Evolutionary conservation across 2,888 invertebrate genomes (phyloP).

Genomic region (Limnephilus lunatus): DNA sequence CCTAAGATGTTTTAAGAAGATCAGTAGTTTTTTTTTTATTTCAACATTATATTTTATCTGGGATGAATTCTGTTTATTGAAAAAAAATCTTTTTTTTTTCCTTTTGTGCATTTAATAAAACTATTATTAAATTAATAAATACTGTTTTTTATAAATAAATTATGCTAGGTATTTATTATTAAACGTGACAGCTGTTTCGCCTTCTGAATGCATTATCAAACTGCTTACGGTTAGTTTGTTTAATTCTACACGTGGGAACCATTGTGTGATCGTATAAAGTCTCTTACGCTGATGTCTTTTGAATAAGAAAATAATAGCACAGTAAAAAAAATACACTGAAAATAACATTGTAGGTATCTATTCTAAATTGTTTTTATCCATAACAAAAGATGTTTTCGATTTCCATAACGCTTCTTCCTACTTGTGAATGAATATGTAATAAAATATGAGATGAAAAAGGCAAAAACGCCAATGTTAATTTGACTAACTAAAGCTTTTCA

Average conservation of each 20-base stretch:
- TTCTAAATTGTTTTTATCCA: not conserved
- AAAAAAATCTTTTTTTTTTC: too few species aligned
- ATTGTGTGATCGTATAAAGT: too few species aligned
- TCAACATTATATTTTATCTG: not conserved
- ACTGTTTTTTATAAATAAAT: too few species aligned
- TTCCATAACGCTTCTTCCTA: not conserved
- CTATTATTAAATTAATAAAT: too few species aligned
- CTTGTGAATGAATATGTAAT: not conserved
- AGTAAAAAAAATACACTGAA: not conserved
- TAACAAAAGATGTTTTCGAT: not conserved
- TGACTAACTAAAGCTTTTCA: slow-evolving; percentile 34
- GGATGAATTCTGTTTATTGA: not conserved
- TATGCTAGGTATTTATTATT: too few species aligned
- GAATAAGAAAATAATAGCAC: not conserved
- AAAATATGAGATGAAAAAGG: not conserved
- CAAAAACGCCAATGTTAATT: slow-evolving; percentile 10
- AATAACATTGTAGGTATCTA: not conserved
- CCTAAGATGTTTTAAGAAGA: not conserved
- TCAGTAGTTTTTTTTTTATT: not conserved
- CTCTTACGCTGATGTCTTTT: not conserved
- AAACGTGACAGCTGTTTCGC: too few species aligned
- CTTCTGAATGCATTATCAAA: too few species aligned
- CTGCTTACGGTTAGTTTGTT: too few species aligned
- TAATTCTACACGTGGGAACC: too few species aligned
- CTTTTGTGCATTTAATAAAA: too few species aligned